Conservation (phyloP, 2,797 vertebrate genomes). For the Alauda arvensis region DNA sequence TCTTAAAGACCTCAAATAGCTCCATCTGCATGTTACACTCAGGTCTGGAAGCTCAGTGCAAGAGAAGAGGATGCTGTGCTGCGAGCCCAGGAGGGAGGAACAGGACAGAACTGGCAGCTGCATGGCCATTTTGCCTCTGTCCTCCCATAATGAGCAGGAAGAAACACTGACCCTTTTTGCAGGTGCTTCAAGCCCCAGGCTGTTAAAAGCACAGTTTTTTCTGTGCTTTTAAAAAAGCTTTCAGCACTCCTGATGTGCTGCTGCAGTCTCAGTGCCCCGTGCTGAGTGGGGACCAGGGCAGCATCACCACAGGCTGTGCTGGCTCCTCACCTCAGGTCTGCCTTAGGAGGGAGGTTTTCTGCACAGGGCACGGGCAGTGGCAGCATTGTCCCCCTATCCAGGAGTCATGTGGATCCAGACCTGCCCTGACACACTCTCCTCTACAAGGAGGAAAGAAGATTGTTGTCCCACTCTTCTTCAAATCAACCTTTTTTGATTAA, state of each 20-base stretch:
- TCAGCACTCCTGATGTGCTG: neutral
- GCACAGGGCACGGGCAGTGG: neutral
- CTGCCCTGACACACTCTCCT: fast-evolving
- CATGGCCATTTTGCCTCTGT: fast-evolving
- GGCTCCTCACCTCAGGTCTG: neutral
- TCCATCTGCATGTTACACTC: neutral
- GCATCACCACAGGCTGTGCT: fast-evolving
- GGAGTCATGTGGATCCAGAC: neutral
- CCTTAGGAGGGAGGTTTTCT: neutral
- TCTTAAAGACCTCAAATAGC: neutral
- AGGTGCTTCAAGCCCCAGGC: neutral
- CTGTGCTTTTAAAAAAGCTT: neutral
- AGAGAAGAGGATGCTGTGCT: fast-evolving
- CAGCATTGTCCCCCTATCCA: neutral
- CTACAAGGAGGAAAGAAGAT: neutral
- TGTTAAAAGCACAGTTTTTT: neutral
- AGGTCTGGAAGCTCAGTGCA: neutral
- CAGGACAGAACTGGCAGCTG: neutral
- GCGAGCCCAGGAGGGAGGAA: neutral
- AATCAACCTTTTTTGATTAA: neutral
- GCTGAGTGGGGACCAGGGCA: fast-evolving
- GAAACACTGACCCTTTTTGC: neutral
- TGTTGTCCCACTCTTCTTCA: neutral
- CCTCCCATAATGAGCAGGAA: neutral
- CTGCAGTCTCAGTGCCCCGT: neutral